These are phyloP conservation scores for Drosophila prostipennis DNA, from an alignment of 2,888 invertebrate species.

Conservation along the genomic window DNA sequence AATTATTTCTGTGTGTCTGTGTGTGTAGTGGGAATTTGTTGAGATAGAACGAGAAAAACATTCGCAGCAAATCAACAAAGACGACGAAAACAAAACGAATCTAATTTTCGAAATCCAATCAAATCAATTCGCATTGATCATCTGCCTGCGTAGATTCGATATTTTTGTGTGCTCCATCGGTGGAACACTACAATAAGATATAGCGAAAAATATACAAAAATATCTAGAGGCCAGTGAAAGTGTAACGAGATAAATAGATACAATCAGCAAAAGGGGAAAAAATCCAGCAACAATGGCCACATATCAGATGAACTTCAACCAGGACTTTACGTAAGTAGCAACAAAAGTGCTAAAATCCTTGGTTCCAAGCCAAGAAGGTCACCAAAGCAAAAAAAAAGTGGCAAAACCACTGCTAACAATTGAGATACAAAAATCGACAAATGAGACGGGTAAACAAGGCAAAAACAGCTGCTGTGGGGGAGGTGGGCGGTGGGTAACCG, in stretches of 20 bases:
- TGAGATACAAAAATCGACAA: constrained; percentile 59
- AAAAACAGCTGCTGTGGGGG: constrained; percentile 53
- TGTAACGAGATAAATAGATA: constrained; percentile 40
- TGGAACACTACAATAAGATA: constrained; percentile 32
- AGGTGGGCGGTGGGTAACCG: not conserved
- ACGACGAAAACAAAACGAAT: constrained; percentile 49
- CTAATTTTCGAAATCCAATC: constrained; percentile 24
- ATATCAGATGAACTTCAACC: constrained; percentile 79
- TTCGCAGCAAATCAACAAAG: constrained; percentile 67
- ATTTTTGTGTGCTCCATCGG: constrained; percentile 30
- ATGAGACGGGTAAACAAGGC: constrained; percentile 61
- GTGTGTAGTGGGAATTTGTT: constrained; percentile 29
- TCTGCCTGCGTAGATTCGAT: constrained; percentile 32
- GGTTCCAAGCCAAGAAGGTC: constrained; percentile 64
- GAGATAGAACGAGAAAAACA: constrained; percentile 42
- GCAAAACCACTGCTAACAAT: constrained; percentile 33
- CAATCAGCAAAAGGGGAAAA: constrained; percentile 13
- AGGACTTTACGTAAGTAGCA: constrained; percentile 79
- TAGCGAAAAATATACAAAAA: not conserved
- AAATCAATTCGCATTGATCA: constrained; percentile 28
- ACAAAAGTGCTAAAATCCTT: constrained; percentile 45
- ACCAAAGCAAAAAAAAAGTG: constrained; percentile 51
- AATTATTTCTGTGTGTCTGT: not conserved
- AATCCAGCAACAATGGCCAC: constrained; percentile 65
- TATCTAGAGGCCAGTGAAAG: constrained; percentile 57